Percentiles rank a stretch among this genome's conserved stretches.
These are phyloP conservation scores for Cochlearius cochlearius DNA, from an alignment of 2,113 vertebrate genomes.

Conservation along the genomic window DNA sequence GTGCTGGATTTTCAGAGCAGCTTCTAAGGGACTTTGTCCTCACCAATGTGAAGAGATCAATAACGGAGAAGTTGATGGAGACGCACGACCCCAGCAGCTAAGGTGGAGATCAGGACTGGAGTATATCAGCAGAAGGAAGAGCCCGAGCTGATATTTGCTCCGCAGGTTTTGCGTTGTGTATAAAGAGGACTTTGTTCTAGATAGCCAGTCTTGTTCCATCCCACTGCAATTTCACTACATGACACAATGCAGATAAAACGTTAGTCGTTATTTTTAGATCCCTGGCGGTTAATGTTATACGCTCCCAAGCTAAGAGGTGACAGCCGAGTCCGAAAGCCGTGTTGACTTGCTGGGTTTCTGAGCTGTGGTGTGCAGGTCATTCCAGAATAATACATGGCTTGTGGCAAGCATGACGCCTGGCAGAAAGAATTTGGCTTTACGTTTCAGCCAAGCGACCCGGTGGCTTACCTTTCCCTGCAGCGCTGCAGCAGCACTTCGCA, in stretches of 20 bases:
- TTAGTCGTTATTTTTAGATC: background rate
- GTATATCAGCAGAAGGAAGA: background rate
- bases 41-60: background rate
- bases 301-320: background rate
- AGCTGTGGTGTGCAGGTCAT: background rate
- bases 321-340: background rate
- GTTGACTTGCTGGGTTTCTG: background rate
- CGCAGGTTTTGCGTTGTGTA: background rate
- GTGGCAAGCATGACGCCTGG: background rate
- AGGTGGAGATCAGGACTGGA: background rate
- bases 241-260: background rate
- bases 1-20: background rate
- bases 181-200: background rate
- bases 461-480: background rate
- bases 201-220: background rate
- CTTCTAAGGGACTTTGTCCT: background rate
- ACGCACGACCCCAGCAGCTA: background rate
- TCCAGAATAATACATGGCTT: accelerated
- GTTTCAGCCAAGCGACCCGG: accelerated
- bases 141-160: background rate
- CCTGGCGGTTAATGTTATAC: background rate
- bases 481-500: background rate
- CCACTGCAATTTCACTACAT: background rate
- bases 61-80: accelerated
- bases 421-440: background rate